Evolutionary conservation across 2,113 vertebrate genomes (phyloP).

Genomic region (Arothron firmamentum): DNA sequence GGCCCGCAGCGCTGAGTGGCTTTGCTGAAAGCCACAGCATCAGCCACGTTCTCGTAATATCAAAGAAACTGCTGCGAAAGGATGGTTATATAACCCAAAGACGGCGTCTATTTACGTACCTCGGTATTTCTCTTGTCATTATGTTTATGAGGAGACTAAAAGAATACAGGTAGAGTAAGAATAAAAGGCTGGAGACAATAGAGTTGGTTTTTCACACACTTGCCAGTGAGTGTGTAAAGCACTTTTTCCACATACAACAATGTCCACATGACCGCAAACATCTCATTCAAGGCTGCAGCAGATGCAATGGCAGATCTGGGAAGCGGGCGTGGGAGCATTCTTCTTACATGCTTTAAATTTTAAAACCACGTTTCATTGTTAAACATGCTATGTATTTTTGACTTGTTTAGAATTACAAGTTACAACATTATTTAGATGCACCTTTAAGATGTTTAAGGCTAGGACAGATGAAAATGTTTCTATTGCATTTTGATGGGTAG

Average conservation of each 20-base stretch:
- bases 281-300: conserved; percentile 41
- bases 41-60: conserved; percentile 4
- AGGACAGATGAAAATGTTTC: too few relatives aligned
- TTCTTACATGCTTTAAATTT: conserved; percentile 35
- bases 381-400: conserved; percentile 11
- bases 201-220: conserved; percentile 10
- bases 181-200: not conserved
- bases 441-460: too few relatives aligned
- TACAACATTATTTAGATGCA: too few relatives aligned
- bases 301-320: conserved; percentile 41
- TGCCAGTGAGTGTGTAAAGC: conserved; percentile 13
- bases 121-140: conserved; percentile 4
- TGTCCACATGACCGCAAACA: conserved; percentile 19
- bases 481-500: too few relatives aligned
- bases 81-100: conserved; percentile 5
- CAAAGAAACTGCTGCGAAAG: conserved; percentile 15
- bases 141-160: not conserved
- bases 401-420: too few relatives aligned
- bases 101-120: not conserved
- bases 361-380: conserved; percentile 14
- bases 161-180: not conserved
- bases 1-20: conserved; percentile 20
- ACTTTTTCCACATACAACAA: conserved; percentile 36
- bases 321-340: conserved; percentile 26
- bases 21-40: conserved; percentile 30